Evolutionary conservation across 2,797 vertebrate genomes (phyloP), one percentile per base, ranked within the genome.

Genomic region (Alectoris magna): DNA sequence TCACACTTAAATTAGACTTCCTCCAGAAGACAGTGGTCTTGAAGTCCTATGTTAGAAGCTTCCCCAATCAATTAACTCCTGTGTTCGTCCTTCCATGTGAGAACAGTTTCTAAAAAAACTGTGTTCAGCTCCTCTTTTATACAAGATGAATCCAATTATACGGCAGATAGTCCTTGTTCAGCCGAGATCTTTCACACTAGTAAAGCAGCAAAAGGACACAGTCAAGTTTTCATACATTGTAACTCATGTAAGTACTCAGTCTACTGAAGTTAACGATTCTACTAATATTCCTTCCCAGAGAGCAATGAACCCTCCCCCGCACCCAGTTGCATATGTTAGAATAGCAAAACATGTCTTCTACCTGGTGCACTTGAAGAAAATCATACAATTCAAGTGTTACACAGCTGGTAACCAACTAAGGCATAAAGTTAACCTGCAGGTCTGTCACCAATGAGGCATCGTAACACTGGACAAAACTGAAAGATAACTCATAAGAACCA

Each of bases 191-290:
- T 73, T 64, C 18, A 68, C n/a, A 23, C 64, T 8, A 84, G 48
- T 74, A 74, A 66, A 85, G 53, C 3, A 15, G n/a, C 11, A 1
- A 71, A 26, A 74, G 4, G 18, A 69, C 22, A 34, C 19, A 73
- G 26, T 1, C 44, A n/a, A 26, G 14, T 64, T 31, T 84, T 67
- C 21, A 19, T 3, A 22, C 2, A 39, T 4, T 2, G 0, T 3
- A 87, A 31, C 9, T 48, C 36, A 79, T 36, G 8, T 51, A 90
- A 76, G 79, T 23, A 77, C 0, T 4, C 7, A 38, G 14, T 14
- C 44, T 39, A 64, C 3, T 36, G 27, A 39, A 6, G 2, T 31
- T 48, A 44, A 55, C 14, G 53, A 39, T 31, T 82, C 80, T 58
- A 66, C 8, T 34, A 72, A 39, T 34, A 84, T 11, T 75, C 7